Evolutionary conservation across 2,797 vertebrate genomes (phyloP).

Genomic region (Rhincodon typus): DNA sequence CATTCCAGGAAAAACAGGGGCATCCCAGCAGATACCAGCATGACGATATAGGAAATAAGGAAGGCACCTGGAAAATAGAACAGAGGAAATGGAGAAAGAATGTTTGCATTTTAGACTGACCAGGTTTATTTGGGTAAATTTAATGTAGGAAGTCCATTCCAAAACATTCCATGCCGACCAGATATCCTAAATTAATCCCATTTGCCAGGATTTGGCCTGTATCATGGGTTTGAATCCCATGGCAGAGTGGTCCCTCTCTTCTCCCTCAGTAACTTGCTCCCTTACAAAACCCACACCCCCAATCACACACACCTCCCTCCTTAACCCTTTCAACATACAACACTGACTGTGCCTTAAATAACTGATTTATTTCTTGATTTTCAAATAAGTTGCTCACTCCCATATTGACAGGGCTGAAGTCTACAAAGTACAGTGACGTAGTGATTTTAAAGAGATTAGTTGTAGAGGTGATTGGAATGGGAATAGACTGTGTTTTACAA

Average conservation of each 20-base stretch:
- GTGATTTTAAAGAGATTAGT: neutral
- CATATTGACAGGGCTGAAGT: neutral
- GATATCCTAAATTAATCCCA: too few species aligned
- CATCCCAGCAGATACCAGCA: constrained; percentile 63
- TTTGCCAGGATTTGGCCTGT: too few species aligned
- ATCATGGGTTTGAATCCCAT: neutral
- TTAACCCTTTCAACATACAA: neutral
- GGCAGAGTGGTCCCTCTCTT: neutral
- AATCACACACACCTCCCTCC: neutral
- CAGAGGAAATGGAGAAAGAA: neutral
- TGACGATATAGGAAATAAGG: constrained; percentile 62
- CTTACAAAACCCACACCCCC: too few species aligned
- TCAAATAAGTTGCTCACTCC: neutral
- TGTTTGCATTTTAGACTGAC: neutral
- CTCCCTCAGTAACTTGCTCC: neutral
- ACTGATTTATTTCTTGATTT: neutral
- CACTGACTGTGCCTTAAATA: neutral
- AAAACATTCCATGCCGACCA: neutral
- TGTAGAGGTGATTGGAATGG: neutral
- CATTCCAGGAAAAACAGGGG: constrained; percentile 69
- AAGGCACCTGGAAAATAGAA: constrained; percentile 59
- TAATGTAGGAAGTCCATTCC: neutral
- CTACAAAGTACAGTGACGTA: neutral
- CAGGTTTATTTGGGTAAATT: neutral
- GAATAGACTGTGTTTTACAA: neutral